Evolutionary conservation across 2,797 vertebrate species (phyloP), one percentile per base, ranked within the genome.

Genomic region (Anabas testudineus): DNA sequence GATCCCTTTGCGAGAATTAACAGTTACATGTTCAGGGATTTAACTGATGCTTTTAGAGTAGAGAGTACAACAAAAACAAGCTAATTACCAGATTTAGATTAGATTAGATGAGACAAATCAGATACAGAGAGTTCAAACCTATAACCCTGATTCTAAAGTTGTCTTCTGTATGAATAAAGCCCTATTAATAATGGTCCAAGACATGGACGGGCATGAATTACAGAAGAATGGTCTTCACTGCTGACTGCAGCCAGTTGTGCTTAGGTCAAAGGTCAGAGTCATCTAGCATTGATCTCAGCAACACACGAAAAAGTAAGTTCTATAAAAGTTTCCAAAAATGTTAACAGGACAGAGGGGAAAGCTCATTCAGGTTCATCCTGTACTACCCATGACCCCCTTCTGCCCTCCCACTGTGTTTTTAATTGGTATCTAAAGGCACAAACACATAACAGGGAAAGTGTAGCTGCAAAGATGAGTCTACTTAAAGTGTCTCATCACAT

Each of bases 221-320:
- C 37, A 69, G 43, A 24, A 51, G 12, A 41, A 66, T 37, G 2
- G 6, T 21, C 41, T 55, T 16, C 16, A 14, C 19, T 9, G 21
- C n/a, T 36, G 60, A 18, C 19, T 39, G 48, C 14, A 16, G 39
- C 28, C 14, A 32, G 4, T n/a, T 1, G 12, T 10, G 7, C 24
- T 12, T 43, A 68, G 51, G 75, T 83, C 57, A 80, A 8, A 26
- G n/a, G 65, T 85, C 67, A 51, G 48, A 66, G 63, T 59, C 42
- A 24, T 28, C 36, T 2, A 60, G 36, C n/a, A 0, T 43, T 53
- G 63, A 74, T 28, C 63, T 61, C 28, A 22, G 18, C 52, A 47
- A 39, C 4, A 26, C 70, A 71, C 75, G 14, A 43, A 58, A 6
- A 52, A 30, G 37, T 52, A n/a, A 66, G 37, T 2, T 67, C 63